phyloP scores from a whole-genome alignment of 35 echinoderm and acorn worm species.

The Eucidaris tribuloides region DNA sequence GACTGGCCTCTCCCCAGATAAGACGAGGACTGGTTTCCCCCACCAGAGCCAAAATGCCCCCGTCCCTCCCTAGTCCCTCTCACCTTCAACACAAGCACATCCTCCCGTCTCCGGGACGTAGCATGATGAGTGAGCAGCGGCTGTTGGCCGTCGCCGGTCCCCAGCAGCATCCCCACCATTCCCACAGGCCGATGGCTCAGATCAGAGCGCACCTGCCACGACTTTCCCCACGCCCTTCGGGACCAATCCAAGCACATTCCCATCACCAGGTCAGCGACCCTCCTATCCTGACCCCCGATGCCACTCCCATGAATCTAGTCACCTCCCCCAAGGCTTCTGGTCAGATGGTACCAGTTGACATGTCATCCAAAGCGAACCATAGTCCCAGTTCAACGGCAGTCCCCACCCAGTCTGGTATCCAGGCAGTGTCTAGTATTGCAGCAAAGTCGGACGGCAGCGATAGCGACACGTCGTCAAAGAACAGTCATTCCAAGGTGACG shows the following conservation, averaged over 20 bases:
- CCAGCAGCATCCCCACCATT: constrained; percentile 10
- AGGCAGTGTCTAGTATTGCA: not conserved
- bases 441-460: constrained; percentile 12
- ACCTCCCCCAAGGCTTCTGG: not conserved
- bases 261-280: not conserved
- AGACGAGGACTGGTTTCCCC: constrained; percentile 22
- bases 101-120: not conserved
- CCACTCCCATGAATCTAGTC: constrained; percentile 8
- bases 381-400: constrained; percentile 13
- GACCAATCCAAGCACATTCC: constrained; percentile 3
- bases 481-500: constrained; percentile 11
- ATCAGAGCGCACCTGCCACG: constrained; percentile 21
- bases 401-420: constrained; percentile 5
- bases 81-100: constrained; percentile 5
- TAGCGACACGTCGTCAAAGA: not conserved
- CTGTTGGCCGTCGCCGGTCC: not conserved
- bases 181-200: constrained; percentile 14
- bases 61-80: not conserved
- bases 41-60: constrained; percentile 4
- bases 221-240: not conserved
- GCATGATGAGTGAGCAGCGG: not conserved
- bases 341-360: not conserved
- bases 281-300: not conserved
- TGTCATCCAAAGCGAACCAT: constrained; percentile 1
- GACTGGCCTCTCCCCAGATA: not conserved